A percentile compares a stretch with the other conserved stretches of the same genome.
Evolutionary conservation across 2,888 invertebrate genomes (phyloP).

Genomic region (Smittia sp.): DNA sequence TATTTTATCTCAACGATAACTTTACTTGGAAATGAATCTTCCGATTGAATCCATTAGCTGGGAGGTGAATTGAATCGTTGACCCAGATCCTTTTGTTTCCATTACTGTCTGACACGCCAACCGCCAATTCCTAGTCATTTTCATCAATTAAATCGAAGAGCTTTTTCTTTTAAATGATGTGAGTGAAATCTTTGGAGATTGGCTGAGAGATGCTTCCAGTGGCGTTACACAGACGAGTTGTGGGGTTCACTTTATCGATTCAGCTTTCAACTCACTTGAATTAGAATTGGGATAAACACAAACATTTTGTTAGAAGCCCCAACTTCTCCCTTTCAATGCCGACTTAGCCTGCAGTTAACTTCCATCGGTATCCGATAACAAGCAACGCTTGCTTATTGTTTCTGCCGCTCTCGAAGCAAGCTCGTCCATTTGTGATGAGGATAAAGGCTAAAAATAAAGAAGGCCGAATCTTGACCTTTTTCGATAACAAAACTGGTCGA

Average conservation of each 20-base stretch:
- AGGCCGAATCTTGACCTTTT: constrained; percentile 27
- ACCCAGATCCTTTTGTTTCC: constrained; percentile 1
- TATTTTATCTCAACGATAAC: not conserved
- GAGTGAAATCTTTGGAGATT: too few relatives aligned
- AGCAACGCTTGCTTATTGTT: not conserved
- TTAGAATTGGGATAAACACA: not conserved
- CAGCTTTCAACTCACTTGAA: too few relatives aligned
- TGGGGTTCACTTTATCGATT: too few relatives aligned
- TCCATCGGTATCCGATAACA: not conserved
- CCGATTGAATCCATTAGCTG: constrained; percentile 11
- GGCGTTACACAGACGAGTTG: too few relatives aligned
- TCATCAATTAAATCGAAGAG: constrained; percentile 38
- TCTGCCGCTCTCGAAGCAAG: not conserved
- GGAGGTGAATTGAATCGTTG: constrained; percentile 3
- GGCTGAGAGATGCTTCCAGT: too few relatives aligned
- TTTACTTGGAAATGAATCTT: not conserved
- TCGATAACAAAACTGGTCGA: not conserved
- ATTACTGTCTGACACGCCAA: not conserved
- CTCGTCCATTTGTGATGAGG: constrained; percentile 8
- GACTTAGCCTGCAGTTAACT: not conserved
- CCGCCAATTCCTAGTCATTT: not conserved
- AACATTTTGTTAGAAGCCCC: not conserved
- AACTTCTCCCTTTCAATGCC: not conserved
- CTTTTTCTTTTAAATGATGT: not conserved
- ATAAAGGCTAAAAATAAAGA: not conserved